phyloP scores from a whole-genome alignment of 2,888 invertebrate genomes.

The Spatulosminthurus flaviceps region DNA sequence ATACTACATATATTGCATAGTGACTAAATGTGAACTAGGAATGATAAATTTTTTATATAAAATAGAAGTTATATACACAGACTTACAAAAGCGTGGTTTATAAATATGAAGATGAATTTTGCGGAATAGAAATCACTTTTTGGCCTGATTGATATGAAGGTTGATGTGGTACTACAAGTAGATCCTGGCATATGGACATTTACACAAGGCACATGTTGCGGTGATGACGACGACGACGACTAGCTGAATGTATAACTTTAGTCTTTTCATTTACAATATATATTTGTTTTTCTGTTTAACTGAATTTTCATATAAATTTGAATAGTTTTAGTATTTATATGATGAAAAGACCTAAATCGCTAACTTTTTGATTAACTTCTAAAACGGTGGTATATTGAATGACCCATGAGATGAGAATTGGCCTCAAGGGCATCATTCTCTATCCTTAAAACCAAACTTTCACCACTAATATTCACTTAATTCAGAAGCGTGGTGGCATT shows the following conservation, averaged over 20 bases:
- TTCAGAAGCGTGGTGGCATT: too few species aligned
- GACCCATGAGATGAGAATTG: too few species aligned
- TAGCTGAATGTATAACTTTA: not conserved
- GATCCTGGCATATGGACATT: constrained; percentile 46
- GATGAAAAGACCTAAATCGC: too few species aligned
- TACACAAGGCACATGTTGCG: constrained; percentile 29
- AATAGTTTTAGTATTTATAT: not conserved
- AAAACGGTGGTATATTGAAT: too few species aligned
- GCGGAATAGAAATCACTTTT: constrained; percentile 58
- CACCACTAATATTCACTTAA: too few species aligned
- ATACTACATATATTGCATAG: not conserved
- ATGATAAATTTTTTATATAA: not conserved
- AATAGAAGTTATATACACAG: not conserved
- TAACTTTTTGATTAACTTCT: too few species aligned
- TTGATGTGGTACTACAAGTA: constrained; percentile 44
- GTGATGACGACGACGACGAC: not conserved
- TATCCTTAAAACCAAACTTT: too few species aligned
- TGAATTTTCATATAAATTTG: not conserved
- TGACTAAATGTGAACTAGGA: not conserved
- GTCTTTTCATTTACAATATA: not conserved
- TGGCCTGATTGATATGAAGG: constrained; percentile 44
- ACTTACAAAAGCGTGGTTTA: constrained; percentile 63
- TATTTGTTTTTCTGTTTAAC: not conserved
- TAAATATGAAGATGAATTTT: constrained; percentile 61
- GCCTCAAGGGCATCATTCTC: too few species aligned